phyloP scores from a whole-genome alignment of 2,797 vertebrate species.

The Hylomyscus alleni region DNA sequence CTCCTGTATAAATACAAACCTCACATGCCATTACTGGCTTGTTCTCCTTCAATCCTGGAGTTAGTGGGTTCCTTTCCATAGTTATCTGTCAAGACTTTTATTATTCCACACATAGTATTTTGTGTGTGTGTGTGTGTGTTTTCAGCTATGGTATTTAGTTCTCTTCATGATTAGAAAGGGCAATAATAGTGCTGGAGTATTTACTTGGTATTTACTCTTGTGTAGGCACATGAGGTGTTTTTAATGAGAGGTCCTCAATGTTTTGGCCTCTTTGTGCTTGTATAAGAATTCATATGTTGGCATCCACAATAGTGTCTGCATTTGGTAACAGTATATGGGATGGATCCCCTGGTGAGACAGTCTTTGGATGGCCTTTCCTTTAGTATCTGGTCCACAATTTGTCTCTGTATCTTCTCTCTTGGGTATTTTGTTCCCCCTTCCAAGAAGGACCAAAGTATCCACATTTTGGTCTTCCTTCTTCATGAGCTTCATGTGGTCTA shows the following conservation, averaged over 20 bases:
- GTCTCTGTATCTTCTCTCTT: too few relatives aligned
- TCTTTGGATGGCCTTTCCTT: too few relatives aligned
- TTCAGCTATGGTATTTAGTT: not conserved
- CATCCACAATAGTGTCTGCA: too few relatives aligned
- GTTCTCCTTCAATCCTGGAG: not conserved
- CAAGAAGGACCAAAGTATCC: too few relatives aligned
- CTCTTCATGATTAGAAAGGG: not conserved
- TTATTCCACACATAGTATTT: not conserved
- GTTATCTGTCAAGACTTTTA: not conserved
- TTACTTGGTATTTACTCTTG: not conserved
- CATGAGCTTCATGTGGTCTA: too few relatives aligned
- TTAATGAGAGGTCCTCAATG: not conserved
- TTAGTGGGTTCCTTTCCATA: not conserved
- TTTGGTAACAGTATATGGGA: too few relatives aligned
- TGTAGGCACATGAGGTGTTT: accelerated
- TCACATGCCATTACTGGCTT: not conserved
- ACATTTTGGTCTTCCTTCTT: too few relatives aligned
- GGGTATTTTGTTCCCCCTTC: too few relatives aligned
- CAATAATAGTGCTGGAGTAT: accelerated
- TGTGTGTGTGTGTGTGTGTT: too few relatives aligned
- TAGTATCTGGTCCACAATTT: too few relatives aligned
- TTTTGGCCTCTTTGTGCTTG: not conserved
- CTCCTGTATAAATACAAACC: not conserved
- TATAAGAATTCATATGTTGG: not conserved
- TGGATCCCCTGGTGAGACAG: too few relatives aligned